phyloP scores from a whole-genome alignment of 1,140 invertebrate species.

The Scaptomyza montana region DNA sequence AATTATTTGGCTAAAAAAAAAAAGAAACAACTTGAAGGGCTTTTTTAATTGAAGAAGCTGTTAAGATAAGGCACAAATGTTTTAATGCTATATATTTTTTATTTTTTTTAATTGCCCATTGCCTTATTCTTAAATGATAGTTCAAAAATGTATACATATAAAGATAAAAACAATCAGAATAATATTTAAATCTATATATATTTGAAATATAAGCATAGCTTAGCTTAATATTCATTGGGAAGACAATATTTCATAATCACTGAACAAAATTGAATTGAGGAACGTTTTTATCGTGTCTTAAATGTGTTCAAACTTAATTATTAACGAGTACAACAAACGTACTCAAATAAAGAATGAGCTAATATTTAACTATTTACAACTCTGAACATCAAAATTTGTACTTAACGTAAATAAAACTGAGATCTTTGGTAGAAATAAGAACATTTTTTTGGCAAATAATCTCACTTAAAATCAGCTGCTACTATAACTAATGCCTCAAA shows the following conservation, averaged over 20 bases:
- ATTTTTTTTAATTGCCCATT: too few species aligned
- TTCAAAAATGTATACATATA: too few species aligned
- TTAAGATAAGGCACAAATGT: too few species aligned
- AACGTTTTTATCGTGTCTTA: slow-evolving; percentile 24
- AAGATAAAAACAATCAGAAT: too few species aligned
- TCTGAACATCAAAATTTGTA: not conserved
- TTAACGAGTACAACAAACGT: not conserved
- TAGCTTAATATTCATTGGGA: slow-evolving; percentile 42
- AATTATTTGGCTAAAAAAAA: too few species aligned
- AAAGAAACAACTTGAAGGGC: too few species aligned
- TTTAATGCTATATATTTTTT: too few species aligned
- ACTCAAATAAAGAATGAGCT: not conserved
- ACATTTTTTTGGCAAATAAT: slow-evolving; percentile 22
- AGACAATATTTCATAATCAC: slow-evolving; percentile 65
- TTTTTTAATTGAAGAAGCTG: too few species aligned
- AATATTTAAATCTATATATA: slow-evolving; percentile 8
- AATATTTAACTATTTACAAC: slow-evolving; percentile 43
- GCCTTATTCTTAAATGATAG: too few species aligned
- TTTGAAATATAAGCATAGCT: slow-evolving; percentile 13
- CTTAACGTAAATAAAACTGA: slow-evolving; percentile 58
- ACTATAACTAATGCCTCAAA: slow-evolving; percentile 35
- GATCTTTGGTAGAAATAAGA: slow-evolving; percentile 60
- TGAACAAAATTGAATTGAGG: slow-evolving; percentile 38
- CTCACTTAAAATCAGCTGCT: slow-evolving; percentile 23
- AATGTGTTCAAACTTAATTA: not conserved